Percentiles rank a stretch among this genome's conserved stretches.
Evolutionary conservation across 2,113 vertebrate species (phyloP).

Genomic region (Actenoides hombroni): DNA sequence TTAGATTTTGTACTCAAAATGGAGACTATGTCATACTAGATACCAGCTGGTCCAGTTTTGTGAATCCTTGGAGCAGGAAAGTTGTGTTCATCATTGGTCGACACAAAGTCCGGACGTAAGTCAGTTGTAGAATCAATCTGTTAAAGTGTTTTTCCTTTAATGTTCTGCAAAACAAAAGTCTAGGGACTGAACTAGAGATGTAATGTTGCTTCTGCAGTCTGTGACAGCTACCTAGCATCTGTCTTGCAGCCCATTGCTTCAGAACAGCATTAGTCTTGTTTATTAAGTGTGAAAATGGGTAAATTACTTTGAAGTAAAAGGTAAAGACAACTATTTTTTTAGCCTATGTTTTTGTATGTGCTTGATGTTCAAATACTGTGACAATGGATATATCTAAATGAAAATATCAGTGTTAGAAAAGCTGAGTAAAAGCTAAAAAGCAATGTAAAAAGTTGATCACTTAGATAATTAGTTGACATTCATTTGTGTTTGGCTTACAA

Average conservation of each 20-base stretch:
- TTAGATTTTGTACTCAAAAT: slow-evolving; percentile 87
- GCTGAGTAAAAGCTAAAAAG: not conserved
- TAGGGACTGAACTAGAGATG: not conserved
- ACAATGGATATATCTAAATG: not conserved
- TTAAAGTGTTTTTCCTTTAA: not conserved
- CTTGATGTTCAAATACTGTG: not conserved
- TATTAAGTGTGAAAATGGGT: not conserved
- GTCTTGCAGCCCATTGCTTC: not conserved
- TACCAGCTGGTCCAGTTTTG: slow-evolving; percentile 92
- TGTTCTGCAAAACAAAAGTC: not conserved
- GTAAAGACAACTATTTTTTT: not conserved
- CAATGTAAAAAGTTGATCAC: not conserved
- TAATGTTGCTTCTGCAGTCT: not conserved
- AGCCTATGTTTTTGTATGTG: not conserved
- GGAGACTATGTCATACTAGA: slow-evolving; percentile 88
- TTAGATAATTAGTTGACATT: not conserved
- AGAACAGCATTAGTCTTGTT: not conserved
- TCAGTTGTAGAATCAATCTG: not conserved
- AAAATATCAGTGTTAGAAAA: not conserved
- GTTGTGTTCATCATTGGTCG: slow-evolving; percentile 88
- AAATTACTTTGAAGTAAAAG: not conserved
- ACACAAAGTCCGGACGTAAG: slow-evolving; percentile 91
- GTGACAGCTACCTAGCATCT: not conserved
- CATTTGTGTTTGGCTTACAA: not conserved
- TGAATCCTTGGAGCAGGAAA: slow-evolving; percentile 92